Conservation (phyloP, 2,888 invertebrate species). For the Chloroclysta siterata region DNA sequence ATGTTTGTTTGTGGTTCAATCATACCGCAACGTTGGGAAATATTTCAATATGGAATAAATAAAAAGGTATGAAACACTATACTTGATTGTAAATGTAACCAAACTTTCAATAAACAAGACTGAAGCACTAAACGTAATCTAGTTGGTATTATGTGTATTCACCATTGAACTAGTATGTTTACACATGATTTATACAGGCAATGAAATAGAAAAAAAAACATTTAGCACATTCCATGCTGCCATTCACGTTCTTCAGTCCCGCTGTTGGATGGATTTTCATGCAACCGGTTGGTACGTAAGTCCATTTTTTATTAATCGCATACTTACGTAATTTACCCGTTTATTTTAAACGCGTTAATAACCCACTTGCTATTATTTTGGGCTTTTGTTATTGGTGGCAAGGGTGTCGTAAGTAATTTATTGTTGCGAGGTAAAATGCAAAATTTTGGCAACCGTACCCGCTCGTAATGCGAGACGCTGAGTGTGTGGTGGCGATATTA, state of each 20-base stretch:
- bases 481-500: constrained; percentile 55
- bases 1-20: too few species aligned
- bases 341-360: constrained; percentile 31
- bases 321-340: constrained; percentile 15
- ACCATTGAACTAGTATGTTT: too few species aligned
- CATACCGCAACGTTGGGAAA: neutral
- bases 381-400: constrained; percentile 40
- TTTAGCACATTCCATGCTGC: too few species aligned
- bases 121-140: too few species aligned
- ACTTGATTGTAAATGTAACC: too few species aligned
- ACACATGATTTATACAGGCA: too few species aligned
- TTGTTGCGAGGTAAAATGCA: constrained; percentile 53
- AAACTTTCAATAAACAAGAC: too few species aligned
- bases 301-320: constrained; percentile 11
- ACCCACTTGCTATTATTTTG: constrained; percentile 34
- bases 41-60: neutral
- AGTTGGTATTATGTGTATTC: too few species aligned
- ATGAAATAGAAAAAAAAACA: too few species aligned
- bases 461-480: constrained; percentile 54
- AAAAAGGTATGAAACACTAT: neutral
- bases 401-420: constrained; percentile 45
- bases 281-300: neutral
- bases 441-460: constrained; percentile 60
- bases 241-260: neutral
- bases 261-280: constrained; percentile 1